phyloP scores from a whole-genome alignment of 1,140 invertebrate species.

The Lordiphosa stackelbergi region DNA sequence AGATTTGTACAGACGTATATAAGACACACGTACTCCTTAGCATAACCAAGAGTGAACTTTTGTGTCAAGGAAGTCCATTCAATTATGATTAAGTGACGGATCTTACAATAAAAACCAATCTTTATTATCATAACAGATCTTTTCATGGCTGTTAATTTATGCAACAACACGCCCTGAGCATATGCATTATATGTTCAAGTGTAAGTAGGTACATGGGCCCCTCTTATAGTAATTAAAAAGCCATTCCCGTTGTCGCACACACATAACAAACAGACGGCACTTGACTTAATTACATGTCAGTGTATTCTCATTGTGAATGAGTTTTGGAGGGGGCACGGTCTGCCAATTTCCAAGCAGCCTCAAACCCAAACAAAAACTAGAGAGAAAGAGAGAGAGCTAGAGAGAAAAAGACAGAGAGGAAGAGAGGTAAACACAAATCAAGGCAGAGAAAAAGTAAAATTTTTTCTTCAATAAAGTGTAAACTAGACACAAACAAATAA shows the following conservation, averaged over 20 bases:
- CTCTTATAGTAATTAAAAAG: conserved; percentile 53
- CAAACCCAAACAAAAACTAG: conserved; percentile 49
- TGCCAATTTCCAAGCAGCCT: conserved; percentile 32
- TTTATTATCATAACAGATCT: conserved; percentile 43
- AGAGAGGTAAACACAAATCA: conserved; percentile 7
- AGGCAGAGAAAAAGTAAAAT: conserved; percentile 30
- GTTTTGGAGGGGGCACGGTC: neutral
- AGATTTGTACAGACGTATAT: no score
- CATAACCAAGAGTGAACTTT: neutral
- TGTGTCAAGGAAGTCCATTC: conserved; percentile 8
- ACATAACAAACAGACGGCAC: conserved; percentile 15
- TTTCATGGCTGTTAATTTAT: conserved; percentile 38
- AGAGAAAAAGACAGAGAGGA: neutral
- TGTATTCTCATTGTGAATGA: neutral
- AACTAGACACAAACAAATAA: conserved; percentile 15
- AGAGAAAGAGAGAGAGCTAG: neutral
- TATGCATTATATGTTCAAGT: neutral
- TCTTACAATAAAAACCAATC: conserved; percentile 9
- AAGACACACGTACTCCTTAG: no score
- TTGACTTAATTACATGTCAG: conserved; percentile 36
- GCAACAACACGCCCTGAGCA: conserved; percentile 32
- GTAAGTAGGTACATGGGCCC: conserved; percentile 5
- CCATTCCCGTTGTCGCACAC: conserved; percentile 43
- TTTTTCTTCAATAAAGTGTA: neutral
- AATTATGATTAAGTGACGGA: conserved; percentile 26